Percentiles rank a stretch among this genome's conserved stretches.
Evolutionary conservation across 2,888 invertebrate species (phyloP).

Genomic region (Folsomia manolachei): DNA sequence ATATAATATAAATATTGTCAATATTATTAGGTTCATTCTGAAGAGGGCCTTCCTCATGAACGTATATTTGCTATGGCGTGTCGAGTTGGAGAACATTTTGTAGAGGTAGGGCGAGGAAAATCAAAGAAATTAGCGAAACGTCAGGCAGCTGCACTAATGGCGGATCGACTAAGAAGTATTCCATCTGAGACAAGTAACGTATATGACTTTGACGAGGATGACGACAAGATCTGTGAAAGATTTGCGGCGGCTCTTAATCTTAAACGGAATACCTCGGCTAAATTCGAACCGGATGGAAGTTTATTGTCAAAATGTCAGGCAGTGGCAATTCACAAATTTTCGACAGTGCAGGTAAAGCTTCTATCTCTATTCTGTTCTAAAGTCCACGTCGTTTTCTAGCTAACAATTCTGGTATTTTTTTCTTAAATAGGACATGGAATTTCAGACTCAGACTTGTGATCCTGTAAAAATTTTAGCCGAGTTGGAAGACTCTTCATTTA

Average conservation of each 20-base stretch:
- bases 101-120: constrained; percentile 70
- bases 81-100: constrained; percentile 60
- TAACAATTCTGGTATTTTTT: no score
- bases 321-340: background rate
- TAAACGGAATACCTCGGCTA: no score
- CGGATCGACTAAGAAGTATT: constrained; percentile 66
- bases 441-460: no score
- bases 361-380: background rate
- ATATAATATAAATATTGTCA: no score
- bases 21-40: constrained; percentile 60
- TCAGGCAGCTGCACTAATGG: constrained; percentile 84
- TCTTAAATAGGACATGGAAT: constrained; percentile 27
- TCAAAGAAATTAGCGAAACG: constrained; percentile 95
- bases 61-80: constrained; percentile 90
- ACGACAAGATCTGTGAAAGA: constrained; percentile 64
- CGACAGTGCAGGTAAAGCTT: background rate
- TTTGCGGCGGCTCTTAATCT: constrained; percentile 20
- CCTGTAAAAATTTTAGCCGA: constrained; percentile 79
- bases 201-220: constrained; percentile 65
- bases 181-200: constrained; percentile 65
- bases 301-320: background rate
- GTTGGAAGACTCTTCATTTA: constrained; percentile 79
- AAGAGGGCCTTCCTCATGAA: constrained; percentile 88
- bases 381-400: no score
- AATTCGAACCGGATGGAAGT: background rate